These are phyloP conservation scores for Dicentrarchus labrax DNA, from an alignment of 2,113 vertebrate genomes.

Conservation along the genomic window DNA sequence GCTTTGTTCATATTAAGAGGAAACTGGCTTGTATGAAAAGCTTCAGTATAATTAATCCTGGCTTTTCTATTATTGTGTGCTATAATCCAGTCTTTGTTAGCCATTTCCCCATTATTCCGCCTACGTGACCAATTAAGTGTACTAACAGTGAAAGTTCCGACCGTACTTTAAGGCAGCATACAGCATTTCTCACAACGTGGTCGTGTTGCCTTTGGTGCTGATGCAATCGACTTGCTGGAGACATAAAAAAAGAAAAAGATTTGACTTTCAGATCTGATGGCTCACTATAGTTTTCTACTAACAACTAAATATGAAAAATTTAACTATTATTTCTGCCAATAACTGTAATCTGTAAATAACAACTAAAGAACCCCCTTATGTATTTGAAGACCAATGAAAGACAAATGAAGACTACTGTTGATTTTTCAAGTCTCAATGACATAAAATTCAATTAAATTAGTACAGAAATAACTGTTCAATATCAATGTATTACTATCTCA, in stretches of 20 bases:
- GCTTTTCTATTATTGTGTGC: not conserved
- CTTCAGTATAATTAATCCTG: too few species aligned
- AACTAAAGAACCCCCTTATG: too few species aligned
- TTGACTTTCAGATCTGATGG: too few species aligned
- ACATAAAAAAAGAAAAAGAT: too few species aligned
- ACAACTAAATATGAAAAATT: not conserved
- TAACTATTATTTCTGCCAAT: not conserved
- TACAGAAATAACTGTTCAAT: not conserved
- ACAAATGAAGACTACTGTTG: not conserved
- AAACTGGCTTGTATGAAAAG: not conserved
- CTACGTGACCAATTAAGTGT: not conserved
- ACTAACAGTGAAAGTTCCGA: not conserved
- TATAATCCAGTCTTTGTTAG: too few species aligned
- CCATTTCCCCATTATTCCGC: not conserved
- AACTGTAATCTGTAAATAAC: too few species aligned
- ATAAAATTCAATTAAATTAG: not conserved
- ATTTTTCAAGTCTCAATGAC: not conserved
- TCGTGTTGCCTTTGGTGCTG: conserved; percentile 21
- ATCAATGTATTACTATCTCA: not conserved
- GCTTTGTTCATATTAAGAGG: not conserved
- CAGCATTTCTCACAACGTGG: conserved; percentile 21
- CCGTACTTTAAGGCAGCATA: not conserved
- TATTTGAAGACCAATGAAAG: too few species aligned
- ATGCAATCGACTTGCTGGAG: conserved; percentile 44
- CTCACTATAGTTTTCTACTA: not conserved